These are phyloP conservation scores for Bombylius discolor DNA, from an alignment of 2,888 invertebrate genomes.

Conservation along the genomic window DNA sequence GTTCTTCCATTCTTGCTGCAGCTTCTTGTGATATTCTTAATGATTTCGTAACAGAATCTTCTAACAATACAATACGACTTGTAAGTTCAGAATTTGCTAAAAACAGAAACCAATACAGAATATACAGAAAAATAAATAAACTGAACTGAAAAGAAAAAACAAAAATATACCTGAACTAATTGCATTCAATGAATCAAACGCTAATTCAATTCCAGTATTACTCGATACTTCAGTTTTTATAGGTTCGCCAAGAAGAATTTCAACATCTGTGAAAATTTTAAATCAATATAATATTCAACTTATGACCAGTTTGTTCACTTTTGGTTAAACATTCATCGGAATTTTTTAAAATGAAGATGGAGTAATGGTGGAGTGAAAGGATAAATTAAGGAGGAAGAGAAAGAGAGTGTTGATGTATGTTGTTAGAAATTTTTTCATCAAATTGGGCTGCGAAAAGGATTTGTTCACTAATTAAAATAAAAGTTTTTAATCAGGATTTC, in stretches of 20 bases:
- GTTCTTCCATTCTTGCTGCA: conserved; percentile 35
- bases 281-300: background rate
- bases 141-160: no score
- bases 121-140: background rate
- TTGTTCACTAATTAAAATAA: no score
- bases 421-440: no score
- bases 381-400: conserved; percentile 9
- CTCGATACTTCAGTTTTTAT: conserved; percentile 58
- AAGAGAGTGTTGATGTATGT: background rate
- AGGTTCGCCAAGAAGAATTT: conserved; percentile 60
- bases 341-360: background rate
- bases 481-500: no score
- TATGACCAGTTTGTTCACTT: no score
- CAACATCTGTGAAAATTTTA: conserved; percentile 41
- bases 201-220: conserved; percentile 63
- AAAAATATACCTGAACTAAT: conserved; percentile 49
- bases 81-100: conserved; percentile 34
- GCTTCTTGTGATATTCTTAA: conserved; percentile 36
- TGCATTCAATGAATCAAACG: conserved; percentile 55
- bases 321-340: no score
- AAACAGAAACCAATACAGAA: background rate
- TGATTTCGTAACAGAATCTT: conserved; percentile 33
- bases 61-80: conserved; percentile 34
- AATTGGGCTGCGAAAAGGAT: no score
- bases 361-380: conserved; percentile 7